Evolutionary conservation across 53 echinoderm and acorn worm genomes (phyloP), one percentile per base, ranked within the genome.

Genomic region (Patiria pectinifera): DNA sequence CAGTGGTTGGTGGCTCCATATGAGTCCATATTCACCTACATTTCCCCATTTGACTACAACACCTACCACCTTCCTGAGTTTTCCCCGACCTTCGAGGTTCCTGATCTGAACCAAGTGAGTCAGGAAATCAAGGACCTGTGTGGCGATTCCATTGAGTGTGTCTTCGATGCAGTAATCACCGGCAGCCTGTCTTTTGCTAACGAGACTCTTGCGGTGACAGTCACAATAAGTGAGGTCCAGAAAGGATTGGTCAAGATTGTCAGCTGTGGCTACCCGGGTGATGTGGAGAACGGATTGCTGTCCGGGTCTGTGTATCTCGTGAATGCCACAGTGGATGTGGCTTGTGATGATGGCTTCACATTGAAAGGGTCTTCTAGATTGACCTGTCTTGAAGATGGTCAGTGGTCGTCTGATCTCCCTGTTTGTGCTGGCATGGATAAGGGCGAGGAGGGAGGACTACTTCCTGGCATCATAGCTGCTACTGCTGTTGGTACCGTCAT

Each of bases 241-340:
- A 87, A 95, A 76, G 61, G 74, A 16, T 89, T 90, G 2, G 85
- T 93, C 59, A 95, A 93, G 83, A 74, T 95, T 1, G 85, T 93
- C 19, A 95, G 91, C 71, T 95, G 95, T 84, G 95, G 95, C 11
- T 93, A 69, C 48, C 95, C 93, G 12, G 93, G 93, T n/a, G 53
- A 53, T 53, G 53, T 53, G 53, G 53, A 35, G 35, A 35, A 35
- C 35, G 35, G 35, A 35, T 35, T 35, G 35, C 35, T 35, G 35
- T 35, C 35, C 1, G 35, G 35, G 35, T 35, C 35, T 35, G 35
- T 35, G 35, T 35, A 35, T 35, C 35, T 35, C 35, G 35, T 35
- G 35, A 35, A 35, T 35, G 35, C 35, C 35, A 35, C 35, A 35
- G 35, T 35, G 35, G 35, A 35, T 35, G 35, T 35, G 35, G 35